A percentile compares a stretch with the other conserved stretches of the same genome.
Evolutionary conservation across 2,797 vertebrate species (phyloP).

Genomic region (Nyctibius grandis): DNA sequence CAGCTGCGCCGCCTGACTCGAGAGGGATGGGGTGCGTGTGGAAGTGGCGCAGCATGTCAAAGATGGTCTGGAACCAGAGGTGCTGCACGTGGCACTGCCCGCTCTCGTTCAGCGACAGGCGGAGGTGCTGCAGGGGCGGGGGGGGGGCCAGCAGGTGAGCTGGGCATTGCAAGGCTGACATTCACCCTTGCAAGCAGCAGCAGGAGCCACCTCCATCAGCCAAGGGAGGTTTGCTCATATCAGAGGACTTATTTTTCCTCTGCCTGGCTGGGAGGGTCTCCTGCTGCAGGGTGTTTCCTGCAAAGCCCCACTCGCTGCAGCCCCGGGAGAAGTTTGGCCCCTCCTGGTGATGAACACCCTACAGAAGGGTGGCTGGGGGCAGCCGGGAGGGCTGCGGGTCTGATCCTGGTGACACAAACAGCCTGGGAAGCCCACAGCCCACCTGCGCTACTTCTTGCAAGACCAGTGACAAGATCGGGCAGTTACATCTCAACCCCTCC

Average conservation of each 20-base stretch:
- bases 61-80: conserved; percentile 97
- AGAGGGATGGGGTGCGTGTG: conserved; percentile 94
- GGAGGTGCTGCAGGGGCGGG: conserved; percentile 84
- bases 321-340: neutral
- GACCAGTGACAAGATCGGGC: neutral
- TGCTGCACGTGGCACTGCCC: conserved; percentile 98
- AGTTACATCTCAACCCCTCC: neutral
- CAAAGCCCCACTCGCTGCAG: neutral
- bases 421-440: neutral
- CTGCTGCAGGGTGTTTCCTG: neutral
- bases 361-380: neutral
- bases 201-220: neutral
- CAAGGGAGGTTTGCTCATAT: neutral
- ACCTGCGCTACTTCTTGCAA: neutral
- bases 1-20: conserved; percentile 92
- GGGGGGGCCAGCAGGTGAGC: neutral
- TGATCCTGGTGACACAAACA: neutral
- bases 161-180: rapidly evolving
- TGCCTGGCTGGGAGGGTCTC: neutral
- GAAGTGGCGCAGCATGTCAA: conserved; percentile 96
- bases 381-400: neutral
- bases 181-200: neutral
- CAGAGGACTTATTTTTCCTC: neutral
- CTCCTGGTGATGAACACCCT: neutral
- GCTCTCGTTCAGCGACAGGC: conserved; percentile 91